Evolutionary conservation across 2,113 vertebrate species (phyloP).

Genomic region (Nyctereutes procyonoides): DNA sequence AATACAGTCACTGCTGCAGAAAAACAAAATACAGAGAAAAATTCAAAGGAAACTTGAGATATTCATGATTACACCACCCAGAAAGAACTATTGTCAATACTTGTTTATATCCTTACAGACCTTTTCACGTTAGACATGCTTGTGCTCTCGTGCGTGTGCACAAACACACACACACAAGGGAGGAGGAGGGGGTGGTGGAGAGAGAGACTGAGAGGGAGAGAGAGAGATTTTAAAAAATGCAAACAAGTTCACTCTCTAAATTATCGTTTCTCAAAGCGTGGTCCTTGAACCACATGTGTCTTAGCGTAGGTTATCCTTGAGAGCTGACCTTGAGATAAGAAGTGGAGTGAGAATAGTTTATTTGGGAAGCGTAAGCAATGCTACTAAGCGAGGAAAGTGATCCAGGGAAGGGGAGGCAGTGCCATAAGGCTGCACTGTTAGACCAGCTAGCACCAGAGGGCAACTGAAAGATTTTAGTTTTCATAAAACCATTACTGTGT

Average conservation of each 20-base stretch:
- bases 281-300: not conserved
- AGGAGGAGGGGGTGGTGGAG: not conserved
- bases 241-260: constrained; percentile 8
- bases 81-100: constrained; percentile 27
- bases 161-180: not conserved
- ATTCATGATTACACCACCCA: constrained; percentile 32
- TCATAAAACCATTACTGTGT: not conserved
- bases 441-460: not conserved
- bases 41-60: constrained; percentile 47
- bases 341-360: not conserved
- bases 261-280: not conserved
- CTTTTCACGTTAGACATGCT: not conserved
- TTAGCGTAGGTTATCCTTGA: not conserved
- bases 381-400: not conserved
- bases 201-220: not conserved
- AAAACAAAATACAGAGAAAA: constrained; percentile 52
- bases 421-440: not conserved
- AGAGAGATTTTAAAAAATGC: not conserved
- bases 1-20: not conserved
- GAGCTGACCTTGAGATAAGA: constrained; percentile 11
- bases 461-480: not conserved
- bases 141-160: not conserved
- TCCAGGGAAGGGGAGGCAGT: not conserved
- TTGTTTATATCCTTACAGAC: constrained; percentile 3
- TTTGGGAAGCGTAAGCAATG: not conserved